These are phyloP conservation scores for Plebejus argus DNA, from an alignment of 2,888 invertebrate genomes.

Conservation along the genomic window DNA sequence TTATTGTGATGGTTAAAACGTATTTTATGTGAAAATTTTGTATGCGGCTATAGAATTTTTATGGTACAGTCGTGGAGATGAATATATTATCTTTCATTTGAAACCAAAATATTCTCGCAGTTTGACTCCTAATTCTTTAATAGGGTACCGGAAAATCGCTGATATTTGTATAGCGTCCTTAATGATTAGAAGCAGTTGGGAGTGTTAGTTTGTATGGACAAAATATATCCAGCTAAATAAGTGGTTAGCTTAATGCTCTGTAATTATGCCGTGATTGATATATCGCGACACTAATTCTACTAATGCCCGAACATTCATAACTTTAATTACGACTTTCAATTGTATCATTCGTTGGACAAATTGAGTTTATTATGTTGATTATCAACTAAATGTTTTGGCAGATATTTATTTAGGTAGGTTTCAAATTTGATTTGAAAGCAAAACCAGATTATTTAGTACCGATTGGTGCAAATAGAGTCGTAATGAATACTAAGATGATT, in stretches of 20 bases:
- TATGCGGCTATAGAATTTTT: too few relatives aligned
- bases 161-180: not conserved
- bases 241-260: not conserved
- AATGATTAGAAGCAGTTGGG: not conserved
- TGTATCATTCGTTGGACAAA: not conserved
- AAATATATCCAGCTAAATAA: slow-evolving; percentile 5
- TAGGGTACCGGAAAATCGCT: too few relatives aligned
- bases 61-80: too few relatives aligned
- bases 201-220: not conserved
- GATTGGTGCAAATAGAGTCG: too few relatives aligned
- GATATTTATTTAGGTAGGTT: not conserved
- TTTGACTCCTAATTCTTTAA: too few relatives aligned
- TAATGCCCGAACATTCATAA: slow-evolving; percentile 21
- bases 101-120: too few relatives aligned
- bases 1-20: too few relatives aligned
- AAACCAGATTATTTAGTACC: too few relatives aligned
- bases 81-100: too few relatives aligned
- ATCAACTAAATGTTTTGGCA: not conserved
- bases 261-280: slow-evolving; percentile 24
- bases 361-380: not conserved
- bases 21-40: too few relatives aligned
- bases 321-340: slow-evolving; percentile 18
- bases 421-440: not conserved
- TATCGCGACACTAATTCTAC: slow-evolving; percentile 20
- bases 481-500: too few relatives aligned